Percentiles rank a stretch among this genome's conserved stretches.
Evolutionary conservation across 2,888 invertebrate genomes (phyloP).

Genomic region (Cataglyphis albicans): DNA sequence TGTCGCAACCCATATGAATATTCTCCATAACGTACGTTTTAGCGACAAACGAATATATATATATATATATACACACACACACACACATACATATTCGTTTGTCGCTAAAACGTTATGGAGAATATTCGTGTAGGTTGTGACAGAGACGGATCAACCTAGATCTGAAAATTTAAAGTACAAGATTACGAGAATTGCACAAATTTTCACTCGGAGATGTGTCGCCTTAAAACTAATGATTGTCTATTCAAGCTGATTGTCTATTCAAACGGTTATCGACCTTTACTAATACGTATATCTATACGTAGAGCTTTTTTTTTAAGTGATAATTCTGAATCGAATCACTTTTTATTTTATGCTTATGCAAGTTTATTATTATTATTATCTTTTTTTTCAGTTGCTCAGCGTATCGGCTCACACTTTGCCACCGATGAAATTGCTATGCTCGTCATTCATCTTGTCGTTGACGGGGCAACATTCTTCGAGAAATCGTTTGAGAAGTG

Average conservation of each 20-base stretch:
- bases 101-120: constrained; percentile 49
- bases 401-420: constrained; percentile 85
- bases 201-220: constrained; percentile 73
- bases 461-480: constrained; percentile 72
- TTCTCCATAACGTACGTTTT: constrained; percentile 58
- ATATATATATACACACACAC: too few species aligned
- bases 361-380: not conserved
- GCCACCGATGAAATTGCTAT: constrained; percentile 84
- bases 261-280: constrained; percentile 49
- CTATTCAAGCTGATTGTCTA: constrained; percentile 51
- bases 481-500: constrained; percentile 67
- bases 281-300: not conserved
- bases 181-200: constrained; percentile 80
- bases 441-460: constrained; percentile 83
- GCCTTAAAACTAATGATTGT: constrained; percentile 71
- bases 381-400: constrained; percentile 76
- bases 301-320: not conserved
- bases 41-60: constrained; percentile 4
- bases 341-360: not conserved
- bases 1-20: constrained; percentile 70
- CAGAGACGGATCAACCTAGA: constrained; percentile 80
- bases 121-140: constrained; percentile 70
- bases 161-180: constrained; percentile 80
- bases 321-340: not conserved
- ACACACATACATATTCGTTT: not conserved